A percentile compares a stretch with the other conserved stretches of the same genome.
Evolutionary conservation across 1,140 invertebrate genomes (phyloP).

Genomic region (Heterodera carotae): DNA sequence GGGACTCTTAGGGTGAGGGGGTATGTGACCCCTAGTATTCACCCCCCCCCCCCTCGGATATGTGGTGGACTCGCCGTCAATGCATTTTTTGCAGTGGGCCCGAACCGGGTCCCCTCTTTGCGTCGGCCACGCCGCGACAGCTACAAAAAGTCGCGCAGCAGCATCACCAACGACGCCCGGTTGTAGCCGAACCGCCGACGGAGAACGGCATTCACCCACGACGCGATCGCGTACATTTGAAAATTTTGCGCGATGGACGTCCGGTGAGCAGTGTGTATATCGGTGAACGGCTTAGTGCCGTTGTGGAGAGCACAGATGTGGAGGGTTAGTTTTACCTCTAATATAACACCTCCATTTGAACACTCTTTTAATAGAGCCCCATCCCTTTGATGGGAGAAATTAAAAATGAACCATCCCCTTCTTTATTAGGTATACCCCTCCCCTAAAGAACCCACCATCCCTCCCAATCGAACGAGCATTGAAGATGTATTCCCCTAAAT

Average conservation of each 20-base stretch:
- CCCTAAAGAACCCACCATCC: too few relatives aligned
- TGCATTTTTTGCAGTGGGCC: conserved; percentile 43
- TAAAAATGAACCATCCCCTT: too few relatives aligned
- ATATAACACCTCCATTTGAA: too few relatives aligned
- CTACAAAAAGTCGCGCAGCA: conserved; percentile 15
- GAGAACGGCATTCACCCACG: neutral
- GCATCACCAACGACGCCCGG: neutral
- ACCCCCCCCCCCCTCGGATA: too few relatives aligned
- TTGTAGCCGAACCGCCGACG: neutral
- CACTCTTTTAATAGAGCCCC: too few relatives aligned
- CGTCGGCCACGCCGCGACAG: conserved; percentile 31
- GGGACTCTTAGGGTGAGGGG: too few relatives aligned
- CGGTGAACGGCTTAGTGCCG: conserved; percentile 55
- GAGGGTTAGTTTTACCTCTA: too few relatives aligned
- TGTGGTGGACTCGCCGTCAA: too few relatives aligned
- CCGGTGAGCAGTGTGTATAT: conserved; percentile 59
- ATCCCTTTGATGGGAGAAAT: too few relatives aligned
- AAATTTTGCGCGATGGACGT: conserved; percentile 49
- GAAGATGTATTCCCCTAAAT: conserved; percentile 12
- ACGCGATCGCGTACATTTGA: conserved; percentile 38
- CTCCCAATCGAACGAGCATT: too few relatives aligned
- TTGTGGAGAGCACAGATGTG: conserved; percentile 50
- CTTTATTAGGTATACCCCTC: too few relatives aligned
- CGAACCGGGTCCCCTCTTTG: conserved; percentile 39
- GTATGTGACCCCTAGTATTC: too few relatives aligned